These are phyloP conservation scores for Marcusenius ussheri DNA, from an alignment of 2,113 vertebrate genomes.

Conservation along the genomic window DNA sequence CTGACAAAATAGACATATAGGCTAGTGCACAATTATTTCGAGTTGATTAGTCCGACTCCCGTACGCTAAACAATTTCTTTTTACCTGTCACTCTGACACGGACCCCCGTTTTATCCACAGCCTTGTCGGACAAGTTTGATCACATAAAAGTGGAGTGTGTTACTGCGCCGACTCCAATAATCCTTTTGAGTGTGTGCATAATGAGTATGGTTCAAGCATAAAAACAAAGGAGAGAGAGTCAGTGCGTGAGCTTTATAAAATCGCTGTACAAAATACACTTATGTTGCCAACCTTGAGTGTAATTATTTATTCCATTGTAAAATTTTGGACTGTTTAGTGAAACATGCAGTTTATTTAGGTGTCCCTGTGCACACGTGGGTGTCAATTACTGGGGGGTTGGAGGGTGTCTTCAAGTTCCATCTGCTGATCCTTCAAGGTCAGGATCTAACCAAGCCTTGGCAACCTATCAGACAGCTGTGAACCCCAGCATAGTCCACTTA, in stretches of 20 bases:
- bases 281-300: neutral
- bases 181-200: neutral
- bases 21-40: neutral
- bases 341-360: neutral
- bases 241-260: neutral
- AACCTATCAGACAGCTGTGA: neutral
- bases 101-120: neutral
- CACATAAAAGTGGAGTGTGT: neutral
- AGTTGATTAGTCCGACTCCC: neutral
- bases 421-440: neutral
- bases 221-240: neutral
- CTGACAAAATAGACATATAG: neutral
- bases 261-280: neutral
- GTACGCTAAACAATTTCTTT: neutral
- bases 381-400: neutral
- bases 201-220: neutral
- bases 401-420: neutral
- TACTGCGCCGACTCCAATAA: neutral
- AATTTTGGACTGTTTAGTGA: neutral
- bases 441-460: neutral
- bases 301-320: neutral
- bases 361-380: neutral
- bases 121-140: neutral
- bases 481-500: neutral
- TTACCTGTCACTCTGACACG: neutral